Conservation (phyloP, 2,888 invertebrate genomes). For the Idaea straminata region DNA sequence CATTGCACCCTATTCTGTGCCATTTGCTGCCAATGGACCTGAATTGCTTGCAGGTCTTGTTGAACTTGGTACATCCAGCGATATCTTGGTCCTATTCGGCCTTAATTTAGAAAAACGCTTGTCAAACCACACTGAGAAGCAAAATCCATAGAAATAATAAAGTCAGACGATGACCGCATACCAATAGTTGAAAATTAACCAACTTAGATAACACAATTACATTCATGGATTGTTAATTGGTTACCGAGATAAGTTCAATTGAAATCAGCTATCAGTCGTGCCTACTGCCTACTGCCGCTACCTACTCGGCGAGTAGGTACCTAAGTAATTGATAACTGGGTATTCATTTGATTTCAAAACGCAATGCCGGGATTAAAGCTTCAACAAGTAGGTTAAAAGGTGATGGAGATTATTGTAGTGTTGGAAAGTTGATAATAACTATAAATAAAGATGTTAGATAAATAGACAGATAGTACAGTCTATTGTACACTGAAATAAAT, state of each 20-base stretch:
- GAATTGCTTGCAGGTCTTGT: no score
- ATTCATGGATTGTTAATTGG: constrained; percentile 26
- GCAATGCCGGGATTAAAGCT: neutral
- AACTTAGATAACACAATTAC: constrained; percentile 29
- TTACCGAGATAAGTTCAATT: constrained; percentile 26
- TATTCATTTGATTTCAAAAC: neutral
- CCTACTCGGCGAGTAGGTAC: neutral
- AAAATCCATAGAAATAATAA: constrained; percentile 6
- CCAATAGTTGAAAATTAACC: constrained; percentile 30
- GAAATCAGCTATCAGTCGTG: constrained; percentile 21
- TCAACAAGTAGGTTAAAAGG: neutral
- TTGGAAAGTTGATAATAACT: no score
- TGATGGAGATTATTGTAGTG: no score
- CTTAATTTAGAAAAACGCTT: no score
- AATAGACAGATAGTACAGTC: no score
- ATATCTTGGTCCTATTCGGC: no score
- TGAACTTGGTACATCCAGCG: no score
- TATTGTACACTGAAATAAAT: no score
- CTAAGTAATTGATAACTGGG: constrained; percentile 1
- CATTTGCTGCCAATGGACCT: no score
- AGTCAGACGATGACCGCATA: constrained; percentile 24
- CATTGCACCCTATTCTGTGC: no score
- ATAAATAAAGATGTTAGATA: no score
- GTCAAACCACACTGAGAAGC: constrained; percentile 1
- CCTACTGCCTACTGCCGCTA: constrained; percentile 16